Base-by-base conservation (phyloP, 2,888 invertebrate species). In the Unio delphinus region DNA sequence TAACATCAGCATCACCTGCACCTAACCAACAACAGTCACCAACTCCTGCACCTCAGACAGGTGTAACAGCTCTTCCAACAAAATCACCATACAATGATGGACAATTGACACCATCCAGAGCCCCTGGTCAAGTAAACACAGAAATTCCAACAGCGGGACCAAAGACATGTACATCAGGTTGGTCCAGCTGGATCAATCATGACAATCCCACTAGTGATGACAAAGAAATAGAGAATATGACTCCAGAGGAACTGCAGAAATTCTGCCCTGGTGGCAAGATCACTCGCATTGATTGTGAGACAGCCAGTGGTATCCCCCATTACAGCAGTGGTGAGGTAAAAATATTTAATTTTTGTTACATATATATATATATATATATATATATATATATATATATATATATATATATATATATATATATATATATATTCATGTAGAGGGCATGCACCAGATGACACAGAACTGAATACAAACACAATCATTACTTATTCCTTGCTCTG, bases 211-310 rank as follows among this genome's bases (percentile, higher is more conserved):
- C 67, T 56, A 73, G 65, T 54, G 80, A 75, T 61, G 75, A 73
- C 23, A 79, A 75, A 18, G 85, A 85, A 57, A 60, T 65, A 54
- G 84, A 84, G 65, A 70, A 66, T 57, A 72, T 80, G 76, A 79
- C 78, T 20, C 55, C 67, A 1, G 66, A 64, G 15, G 78, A 83
- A 66, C 70, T 71, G n/a, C 65, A 64, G 20, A 56, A 65, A 28
- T 83, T 84, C 80, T 86, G 85, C 76, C 62, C 74, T 54, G 76
- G 74, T 55, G 85, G 83, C 60, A 74, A 78, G 58, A 78, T 89
- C n/a, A 80, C 74, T 3, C 74, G 83, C 26, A 84, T 87, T n/a
- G 81, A 87, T 72, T 88, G 88, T 74, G 69, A 79, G 34, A 80
- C 83, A 34, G 69, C 79, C 0, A 75, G 73, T 61, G 78, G 74